Percentiles rank a stretch among this genome's conserved stretches.
Evolutionary conservation across 1,140 invertebrate species (phyloP).

Genomic region (Camponotus floridanus): DNA sequence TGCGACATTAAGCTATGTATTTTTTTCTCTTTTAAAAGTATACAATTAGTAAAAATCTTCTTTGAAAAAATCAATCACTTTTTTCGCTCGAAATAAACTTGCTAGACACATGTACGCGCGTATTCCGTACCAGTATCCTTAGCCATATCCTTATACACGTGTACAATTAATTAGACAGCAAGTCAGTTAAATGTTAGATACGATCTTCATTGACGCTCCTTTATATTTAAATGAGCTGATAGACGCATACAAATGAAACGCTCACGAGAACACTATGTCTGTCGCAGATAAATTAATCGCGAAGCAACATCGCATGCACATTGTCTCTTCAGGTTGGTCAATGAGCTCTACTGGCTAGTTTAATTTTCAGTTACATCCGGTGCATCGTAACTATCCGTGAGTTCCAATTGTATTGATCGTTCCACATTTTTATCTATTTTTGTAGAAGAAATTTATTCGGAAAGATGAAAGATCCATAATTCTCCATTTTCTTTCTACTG

Average conservation of each 20-base stretch:
- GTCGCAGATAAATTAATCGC: conserved; percentile 59
- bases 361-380: conserved; percentile 7
- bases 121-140: background rate
- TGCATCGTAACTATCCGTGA: background rate
- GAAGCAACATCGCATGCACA: background rate
- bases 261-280: conserved; percentile 21
- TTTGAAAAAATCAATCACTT: conserved; percentile 1
- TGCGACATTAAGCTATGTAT: background rate
- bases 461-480: background rate
- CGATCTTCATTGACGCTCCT: conserved; percentile 32
- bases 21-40: background rate
- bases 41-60: background rate
- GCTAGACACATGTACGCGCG: background rate
- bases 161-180: conserved; percentile 63
- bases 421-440: conserved; percentile 3
- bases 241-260: conserved; percentile 68
- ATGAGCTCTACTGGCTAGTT: conserved; percentile 12
- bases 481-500: background rate
- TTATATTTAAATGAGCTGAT: conserved; percentile 73
- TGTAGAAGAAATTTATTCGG: background rate
- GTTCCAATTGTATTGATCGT: background rate
- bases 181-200: conserved; percentile 60
- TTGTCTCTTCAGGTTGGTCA: conserved; percentile 12
- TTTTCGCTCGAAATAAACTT: conserved; percentile 10
- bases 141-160: conserved; percentile 27